These are phyloP conservation scores for Onychostruthus taczanowskii DNA, from an alignment of 2,113 vertebrate species.

Conservation along the genomic window DNA sequence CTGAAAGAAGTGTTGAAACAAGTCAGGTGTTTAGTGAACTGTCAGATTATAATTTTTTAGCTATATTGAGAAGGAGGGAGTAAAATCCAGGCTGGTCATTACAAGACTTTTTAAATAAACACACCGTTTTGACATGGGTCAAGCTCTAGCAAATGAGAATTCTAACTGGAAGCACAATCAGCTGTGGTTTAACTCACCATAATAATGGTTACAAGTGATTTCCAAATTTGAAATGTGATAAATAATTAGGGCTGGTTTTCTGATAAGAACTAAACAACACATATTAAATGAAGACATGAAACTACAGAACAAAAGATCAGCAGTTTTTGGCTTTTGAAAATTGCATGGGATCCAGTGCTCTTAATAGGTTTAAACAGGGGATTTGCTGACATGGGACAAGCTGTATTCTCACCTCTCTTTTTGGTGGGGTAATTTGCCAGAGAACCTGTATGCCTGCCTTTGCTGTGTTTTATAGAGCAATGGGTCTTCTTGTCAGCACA, in stretches of 20 bases:
- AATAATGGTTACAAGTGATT: background rate
- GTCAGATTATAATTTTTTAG: background rate
- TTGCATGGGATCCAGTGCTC: accelerated
- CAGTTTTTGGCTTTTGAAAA: background rate
- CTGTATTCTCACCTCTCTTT: background rate
- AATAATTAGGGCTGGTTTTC: background rate
- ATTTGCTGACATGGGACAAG: background rate
- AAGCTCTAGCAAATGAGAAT: background rate
- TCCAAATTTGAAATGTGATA: background rate
- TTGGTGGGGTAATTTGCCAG: background rate
- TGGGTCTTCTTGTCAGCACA: background rate
- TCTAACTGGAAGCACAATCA: background rate
- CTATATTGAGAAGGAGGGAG: background rate
- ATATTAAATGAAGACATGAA: background rate
- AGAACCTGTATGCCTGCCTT: background rate
- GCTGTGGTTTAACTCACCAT: background rate
- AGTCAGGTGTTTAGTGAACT: background rate
- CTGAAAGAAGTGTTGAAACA: background rate
- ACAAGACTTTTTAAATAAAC: background rate
- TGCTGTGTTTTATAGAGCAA: background rate
- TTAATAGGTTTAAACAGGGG: background rate
- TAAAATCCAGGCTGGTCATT: background rate
- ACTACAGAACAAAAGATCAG: background rate
- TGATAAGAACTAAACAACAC: background rate
- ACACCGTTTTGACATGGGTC: accelerated